Evolutionary conservation across 2,113 vertebrate genomes (phyloP).

Genomic region (Cyanistes caeruleus): DNA sequence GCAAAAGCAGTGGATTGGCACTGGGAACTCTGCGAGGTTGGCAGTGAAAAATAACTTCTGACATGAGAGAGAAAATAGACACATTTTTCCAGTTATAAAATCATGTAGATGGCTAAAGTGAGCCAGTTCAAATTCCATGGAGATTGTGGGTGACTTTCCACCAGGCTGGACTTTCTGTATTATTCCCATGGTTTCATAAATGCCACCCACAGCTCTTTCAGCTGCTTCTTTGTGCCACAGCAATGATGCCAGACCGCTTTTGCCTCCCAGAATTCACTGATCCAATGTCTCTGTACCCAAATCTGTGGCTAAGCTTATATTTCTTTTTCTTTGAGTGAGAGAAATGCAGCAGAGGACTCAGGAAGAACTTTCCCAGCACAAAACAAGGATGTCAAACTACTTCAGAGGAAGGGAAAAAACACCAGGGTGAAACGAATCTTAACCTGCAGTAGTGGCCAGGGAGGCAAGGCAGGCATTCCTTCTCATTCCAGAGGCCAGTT

Average conservation of each 20-base stretch:
- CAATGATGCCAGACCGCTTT: neutral
- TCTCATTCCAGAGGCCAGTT: conserved; percentile 79
- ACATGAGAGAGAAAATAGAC: fast-evolving
- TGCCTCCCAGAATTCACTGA: neutral
- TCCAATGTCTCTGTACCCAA: neutral
- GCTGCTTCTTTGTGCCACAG: neutral
- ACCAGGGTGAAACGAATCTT: neutral
- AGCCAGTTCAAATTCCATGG: neutral
- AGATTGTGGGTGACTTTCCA: neutral
- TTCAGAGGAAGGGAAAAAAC: neutral
- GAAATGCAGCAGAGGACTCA: neutral
- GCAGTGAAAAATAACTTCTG: neutral
- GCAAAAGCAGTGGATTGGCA: neutral
- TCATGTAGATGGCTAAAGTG: fast-evolving
- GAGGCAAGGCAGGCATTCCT: conserved; percentile 84
- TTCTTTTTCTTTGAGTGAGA: neutral
- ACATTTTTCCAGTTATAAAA: neutral
- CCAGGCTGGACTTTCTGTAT: neutral
- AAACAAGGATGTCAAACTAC: neutral
- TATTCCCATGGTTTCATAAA: neutral
- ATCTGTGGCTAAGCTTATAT: fast-evolving
- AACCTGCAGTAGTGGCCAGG: conserved; percentile 89
- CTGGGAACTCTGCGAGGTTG: fast-evolving
- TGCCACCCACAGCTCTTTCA: neutral
- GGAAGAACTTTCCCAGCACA: neutral